These are phyloP conservation scores for Amphiprion clarkii DNA, from an alignment of 2,797 vertebrate genomes.

Conservation along the genomic window DNA sequence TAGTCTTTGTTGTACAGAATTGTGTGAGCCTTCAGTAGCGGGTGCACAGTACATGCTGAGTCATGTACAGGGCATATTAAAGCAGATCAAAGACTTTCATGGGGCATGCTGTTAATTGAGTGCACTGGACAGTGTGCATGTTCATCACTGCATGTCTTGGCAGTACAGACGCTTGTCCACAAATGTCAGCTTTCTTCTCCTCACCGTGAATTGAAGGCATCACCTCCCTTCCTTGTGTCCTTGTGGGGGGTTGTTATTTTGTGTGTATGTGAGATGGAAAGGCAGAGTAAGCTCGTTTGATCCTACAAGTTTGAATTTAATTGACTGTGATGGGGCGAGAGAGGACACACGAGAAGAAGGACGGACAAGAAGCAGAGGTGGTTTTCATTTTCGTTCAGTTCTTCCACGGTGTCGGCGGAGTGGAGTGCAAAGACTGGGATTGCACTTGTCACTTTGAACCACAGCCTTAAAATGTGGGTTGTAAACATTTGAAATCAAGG, in stretches of 20 bases:
- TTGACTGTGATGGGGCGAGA: constrained; percentile 73
- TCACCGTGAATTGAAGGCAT: constrained; percentile 68
- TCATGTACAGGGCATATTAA: constrained; percentile 53
- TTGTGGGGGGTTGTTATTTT: constrained; percentile 68
- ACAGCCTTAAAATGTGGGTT: constrained; percentile 3
- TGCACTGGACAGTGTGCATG: constrained; percentile 51
- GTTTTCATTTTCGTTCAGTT: constrained; percentile 51
- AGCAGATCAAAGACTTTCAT: constrained; percentile 74
- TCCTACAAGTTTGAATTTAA: constrained; percentile 81
- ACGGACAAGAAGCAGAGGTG: constrained; percentile 55
- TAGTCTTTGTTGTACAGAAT: constrained; percentile 1
- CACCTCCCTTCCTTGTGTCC: constrained; percentile 57
- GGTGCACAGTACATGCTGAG: constrained; percentile 39
- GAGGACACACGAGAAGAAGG: constrained; percentile 61
- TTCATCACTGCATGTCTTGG: constrained; percentile 43
- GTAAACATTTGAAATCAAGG: constrained; percentile 37
- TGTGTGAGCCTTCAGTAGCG: constrained; percentile 1
- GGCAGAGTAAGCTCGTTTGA: constrained; percentile 76
- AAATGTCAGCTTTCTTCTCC: constrained; percentile 78
- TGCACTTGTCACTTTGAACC: constrained; percentile 31
- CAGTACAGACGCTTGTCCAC: constrained; percentile 51
- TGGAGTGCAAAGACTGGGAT: neutral
- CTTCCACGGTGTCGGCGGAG: constrained; percentile 22
- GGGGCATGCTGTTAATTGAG: constrained; percentile 68
- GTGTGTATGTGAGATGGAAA: constrained; percentile 22